Evolutionary conservation across 2,797 vertebrate genomes (phyloP).

Genomic region (Arrhamphus sclerolepis): DNA sequence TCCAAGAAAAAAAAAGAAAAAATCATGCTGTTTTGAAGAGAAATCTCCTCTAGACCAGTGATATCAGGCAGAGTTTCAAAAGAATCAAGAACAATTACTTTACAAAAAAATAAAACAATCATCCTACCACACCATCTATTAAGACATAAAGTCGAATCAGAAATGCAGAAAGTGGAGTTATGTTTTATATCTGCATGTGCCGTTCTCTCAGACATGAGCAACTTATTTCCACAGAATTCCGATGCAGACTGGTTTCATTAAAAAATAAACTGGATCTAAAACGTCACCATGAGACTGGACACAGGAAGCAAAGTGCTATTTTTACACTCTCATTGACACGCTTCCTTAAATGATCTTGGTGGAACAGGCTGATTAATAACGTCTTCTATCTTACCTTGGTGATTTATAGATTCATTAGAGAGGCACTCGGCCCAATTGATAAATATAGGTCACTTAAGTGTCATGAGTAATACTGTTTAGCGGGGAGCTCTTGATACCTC

Average conservation of each 20-base stretch:
- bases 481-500: no score
- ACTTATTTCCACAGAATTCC: no score
- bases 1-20: no score
- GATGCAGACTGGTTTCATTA: neutral
- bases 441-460: neutral
- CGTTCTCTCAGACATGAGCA: constrained; percentile 7
- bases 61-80: constrained; percentile 28
- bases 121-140: neutral
- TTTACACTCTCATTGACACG: constrained; percentile 33
- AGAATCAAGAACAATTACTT: constrained; percentile 32
- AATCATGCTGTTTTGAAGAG: neutral
- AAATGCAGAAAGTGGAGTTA: constrained; percentile 3
- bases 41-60: constrained; percentile 1
- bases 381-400: no score
- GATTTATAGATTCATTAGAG: constrained; percentile 23
- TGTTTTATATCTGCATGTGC: neutral
- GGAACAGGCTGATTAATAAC: constrained; percentile 4
- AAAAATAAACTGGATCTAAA: constrained; percentile 8
- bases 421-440: neutral
- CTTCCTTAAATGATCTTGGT: constrained; percentile 22
- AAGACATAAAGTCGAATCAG: constrained; percentile 31
- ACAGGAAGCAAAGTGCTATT: constrained; percentile 50
- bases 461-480: neutral
- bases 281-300: constrained; percentile 24
- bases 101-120: constrained; percentile 3